These are phyloP conservation scores for Marasmarcha lunaedactyla DNA, from an alignment of 2,888 invertebrate genomes.

Conservation along the genomic window DNA sequence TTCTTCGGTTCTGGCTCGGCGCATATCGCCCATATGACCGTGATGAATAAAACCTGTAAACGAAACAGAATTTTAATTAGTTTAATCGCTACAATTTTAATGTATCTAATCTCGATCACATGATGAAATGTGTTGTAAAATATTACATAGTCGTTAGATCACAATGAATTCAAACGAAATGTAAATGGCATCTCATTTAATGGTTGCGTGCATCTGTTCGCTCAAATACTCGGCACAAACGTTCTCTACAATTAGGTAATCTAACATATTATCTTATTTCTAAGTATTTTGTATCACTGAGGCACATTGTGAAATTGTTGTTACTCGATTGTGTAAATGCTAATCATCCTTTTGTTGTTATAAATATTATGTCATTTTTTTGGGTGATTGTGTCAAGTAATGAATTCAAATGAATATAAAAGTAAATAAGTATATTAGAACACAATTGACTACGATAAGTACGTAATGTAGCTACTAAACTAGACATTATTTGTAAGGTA, in stretches of 20 bases:
- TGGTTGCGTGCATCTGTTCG: conserved; percentile 24
- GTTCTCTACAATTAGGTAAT: conserved; percentile 32
- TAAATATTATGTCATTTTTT: no score
- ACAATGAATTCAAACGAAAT: conserved; percentile 14
- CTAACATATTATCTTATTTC: conserved; percentile 30
- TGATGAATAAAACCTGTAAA: conserved; percentile 50
- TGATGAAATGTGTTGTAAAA: background rate
- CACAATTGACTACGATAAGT: no score
- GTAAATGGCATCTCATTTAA: conserved; percentile 20
- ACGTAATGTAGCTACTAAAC: no score
- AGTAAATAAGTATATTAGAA: no score
- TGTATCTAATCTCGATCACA: background rate
- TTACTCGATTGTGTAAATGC: conserved; percentile 13
- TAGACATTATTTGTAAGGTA: no score
- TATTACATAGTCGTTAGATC: conserved; percentile 2
- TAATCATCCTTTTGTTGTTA: no score
- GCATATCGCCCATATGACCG: conserved; percentile 25
- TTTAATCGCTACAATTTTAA: background rate
- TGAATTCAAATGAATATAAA: no score
- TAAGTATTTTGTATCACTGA: conserved; percentile 27
- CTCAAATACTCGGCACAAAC: conserved; percentile 1
- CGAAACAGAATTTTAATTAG: conserved; percentile 16
- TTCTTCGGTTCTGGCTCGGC: conserved; percentile 58
- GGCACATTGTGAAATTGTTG: conserved; percentile 30
- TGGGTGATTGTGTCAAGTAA: no score